Conservation (phyloP, 2,113 vertebrate genomes). For the Oryctolagus cuniculus region mOryCun1.1 NC_091448.1:62445001-62445500, state of each 20-base stretch:
- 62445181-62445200: conserved; percentile 25
- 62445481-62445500: background rate
- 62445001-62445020: background rate
- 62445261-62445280: conserved; percentile 62
- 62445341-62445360: background rate
- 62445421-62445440: background rate
- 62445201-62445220: conserved; percentile 85
- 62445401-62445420: background rate
- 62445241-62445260: conserved; percentile 76
- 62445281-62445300: conserved; percentile 61
- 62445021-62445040: too few species aligned
- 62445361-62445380: background rate
- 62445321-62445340: background rate
- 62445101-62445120: background rate
- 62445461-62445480: background rate
- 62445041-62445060: background rate
- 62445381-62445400: background rate
- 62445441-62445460: background rate
- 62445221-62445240: conserved; percentile 78
- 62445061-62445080: background rate
- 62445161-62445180: background rate
- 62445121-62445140: background rate
- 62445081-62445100: background rate
- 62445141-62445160: background rate
- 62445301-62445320: background rate